Evolutionary conservation across 2,888 invertebrate species (phyloP).

Genomic region (Diplolepis rosae): DNA sequence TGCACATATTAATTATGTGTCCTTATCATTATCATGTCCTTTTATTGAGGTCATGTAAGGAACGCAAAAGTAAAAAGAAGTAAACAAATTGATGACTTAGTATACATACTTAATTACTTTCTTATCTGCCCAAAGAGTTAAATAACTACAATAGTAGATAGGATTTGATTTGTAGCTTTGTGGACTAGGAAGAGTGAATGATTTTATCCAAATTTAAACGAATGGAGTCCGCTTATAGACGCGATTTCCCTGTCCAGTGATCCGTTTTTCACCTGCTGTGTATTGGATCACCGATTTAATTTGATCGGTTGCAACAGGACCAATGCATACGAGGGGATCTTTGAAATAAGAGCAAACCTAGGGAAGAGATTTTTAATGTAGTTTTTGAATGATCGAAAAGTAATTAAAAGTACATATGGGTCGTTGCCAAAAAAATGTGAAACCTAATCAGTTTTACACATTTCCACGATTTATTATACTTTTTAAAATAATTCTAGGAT

Average conservation of each 20-base stretch:
- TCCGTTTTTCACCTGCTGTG: conserved; percentile 87
- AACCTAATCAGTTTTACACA: too few relatives aligned
- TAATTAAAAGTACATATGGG: too few relatives aligned
- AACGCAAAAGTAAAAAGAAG: conserved; percentile 32
- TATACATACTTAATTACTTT: conserved; percentile 37
- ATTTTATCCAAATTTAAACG: conserved; percentile 54
- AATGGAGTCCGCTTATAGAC: conserved; percentile 67
- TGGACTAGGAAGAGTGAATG: conserved; percentile 25
- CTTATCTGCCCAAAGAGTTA: conserved; percentile 39
- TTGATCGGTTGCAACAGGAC: conserved; percentile 87
- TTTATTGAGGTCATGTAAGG: conserved; percentile 30
- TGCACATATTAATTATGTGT: background rate
- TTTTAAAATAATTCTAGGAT: too few relatives aligned
- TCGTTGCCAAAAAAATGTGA: too few relatives aligned
- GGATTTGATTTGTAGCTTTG: conserved; percentile 45
- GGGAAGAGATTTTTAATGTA: conserved; percentile 37
- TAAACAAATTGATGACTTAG: conserved; percentile 34
- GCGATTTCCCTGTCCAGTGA: conserved; percentile 76
- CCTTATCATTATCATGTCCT: conserved; percentile 25
- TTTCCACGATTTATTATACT: too few relatives aligned
- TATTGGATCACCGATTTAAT: conserved; percentile 82
- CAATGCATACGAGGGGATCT: conserved; percentile 90
- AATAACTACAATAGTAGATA: conserved; percentile 40
- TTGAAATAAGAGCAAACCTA: conserved; percentile 94
- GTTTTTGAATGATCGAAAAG: too few relatives aligned